A percentile compares a stretch with the other conserved stretches of the same genome.
These are phyloP conservation scores for Campylomormyrus tamandua DNA, from an alignment of 2,113 vertebrate species.

Conservation along the genomic window DNA sequence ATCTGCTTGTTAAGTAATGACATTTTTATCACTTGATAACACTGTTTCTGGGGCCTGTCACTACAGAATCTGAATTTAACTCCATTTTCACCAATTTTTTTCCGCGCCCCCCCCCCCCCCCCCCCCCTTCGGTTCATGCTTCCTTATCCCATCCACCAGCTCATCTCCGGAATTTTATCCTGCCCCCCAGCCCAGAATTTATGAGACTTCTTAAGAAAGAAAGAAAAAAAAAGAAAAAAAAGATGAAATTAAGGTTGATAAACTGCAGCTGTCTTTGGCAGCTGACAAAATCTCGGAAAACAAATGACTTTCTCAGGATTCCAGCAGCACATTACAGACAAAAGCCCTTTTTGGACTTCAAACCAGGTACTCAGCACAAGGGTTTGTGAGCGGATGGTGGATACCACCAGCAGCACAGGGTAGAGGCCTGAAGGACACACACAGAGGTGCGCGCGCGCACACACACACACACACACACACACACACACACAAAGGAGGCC, in stretches of 20 bases:
- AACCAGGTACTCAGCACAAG: slow-evolving; percentile 34
- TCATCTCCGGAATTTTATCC: neutral
- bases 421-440: neutral
- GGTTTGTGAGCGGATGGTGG: slow-evolving; percentile 37
- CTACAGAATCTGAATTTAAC: neutral
- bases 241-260: neutral
- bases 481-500: slow-evolving; percentile 41
- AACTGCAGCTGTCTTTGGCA: neutral
- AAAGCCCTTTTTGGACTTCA: slow-evolving; percentile 10
- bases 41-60: neutral
- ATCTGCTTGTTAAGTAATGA: neutral
- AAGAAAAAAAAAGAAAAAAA: neutral
- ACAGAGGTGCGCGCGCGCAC: neutral
- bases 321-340: slow-evolving; percentile 21
- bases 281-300: neutral
- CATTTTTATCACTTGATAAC: neutral
- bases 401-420: slow-evolving; percentile 8
- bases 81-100: too few species aligned
- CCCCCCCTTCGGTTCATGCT: neutral
- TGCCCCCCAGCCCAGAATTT: neutral
- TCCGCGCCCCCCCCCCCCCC: too few species aligned
- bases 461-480: neutral
- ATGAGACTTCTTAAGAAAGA: neutral
- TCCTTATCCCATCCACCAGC: neutral
- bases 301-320: neutral